phyloP scores from a whole-genome alignment of 2,797 vertebrate genomes.

The Eospalax fontanierii region DNA sequence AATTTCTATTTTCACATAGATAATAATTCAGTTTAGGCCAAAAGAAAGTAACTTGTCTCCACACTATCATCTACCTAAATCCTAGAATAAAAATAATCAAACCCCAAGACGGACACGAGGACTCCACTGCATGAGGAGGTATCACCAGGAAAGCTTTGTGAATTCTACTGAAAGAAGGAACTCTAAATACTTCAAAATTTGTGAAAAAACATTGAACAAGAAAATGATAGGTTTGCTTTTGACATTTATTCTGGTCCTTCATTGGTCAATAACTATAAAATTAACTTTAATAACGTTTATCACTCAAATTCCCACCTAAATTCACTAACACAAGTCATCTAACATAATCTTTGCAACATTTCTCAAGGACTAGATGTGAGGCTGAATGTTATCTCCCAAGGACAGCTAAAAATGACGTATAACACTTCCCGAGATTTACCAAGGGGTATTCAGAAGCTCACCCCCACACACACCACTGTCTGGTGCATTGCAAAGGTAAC shows the following conservation, averaged over 20 bases:
- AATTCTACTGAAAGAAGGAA: neutral
- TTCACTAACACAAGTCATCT: too few species aligned
- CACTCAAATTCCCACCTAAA: neutral
- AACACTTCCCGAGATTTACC: neutral
- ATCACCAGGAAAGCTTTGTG: neutral
- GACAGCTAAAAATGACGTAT: neutral
- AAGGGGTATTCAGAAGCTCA: neutral
- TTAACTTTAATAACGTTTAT: conserved; percentile 34
- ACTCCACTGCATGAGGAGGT: neutral
- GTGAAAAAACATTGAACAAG: neutral
- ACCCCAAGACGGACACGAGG: neutral
- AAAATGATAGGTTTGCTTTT: neutral
- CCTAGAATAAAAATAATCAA: neutral
- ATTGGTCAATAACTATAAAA: neutral
- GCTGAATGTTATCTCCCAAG: neutral
- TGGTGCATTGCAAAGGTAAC: neutral
- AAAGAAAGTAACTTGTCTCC: neutral
- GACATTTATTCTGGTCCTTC: conserved; percentile 4
- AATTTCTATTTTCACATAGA: conserved; percentile 35
- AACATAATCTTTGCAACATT: neutral
- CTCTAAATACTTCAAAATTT: neutral
- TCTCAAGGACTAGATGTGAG: neutral
- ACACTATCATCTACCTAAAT: conserved; percentile 6
- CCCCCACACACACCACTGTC: neutral
- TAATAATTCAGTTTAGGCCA: neutral